Evolutionary conservation across 2,888 invertebrate genomes (phyloP), one percentile per base, ranked within the genome.

Genomic region (Diachrysia chrysitis): DNA sequence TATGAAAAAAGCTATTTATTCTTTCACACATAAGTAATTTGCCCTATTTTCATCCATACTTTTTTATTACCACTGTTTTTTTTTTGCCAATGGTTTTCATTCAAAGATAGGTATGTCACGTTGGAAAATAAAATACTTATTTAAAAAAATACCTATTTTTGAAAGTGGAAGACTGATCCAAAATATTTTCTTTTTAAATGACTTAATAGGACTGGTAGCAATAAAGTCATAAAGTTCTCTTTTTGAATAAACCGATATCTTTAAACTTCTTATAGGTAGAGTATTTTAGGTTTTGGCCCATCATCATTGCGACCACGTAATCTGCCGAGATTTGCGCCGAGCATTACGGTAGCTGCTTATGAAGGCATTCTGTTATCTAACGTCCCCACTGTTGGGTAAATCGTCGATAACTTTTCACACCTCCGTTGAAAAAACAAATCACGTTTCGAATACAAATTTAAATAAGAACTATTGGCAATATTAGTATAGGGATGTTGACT

Each of bases 31-130:
- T 61, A 51, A 17, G 61, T 56, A 60, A 35, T 70, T 29, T 63
- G 55, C 29, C 23, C 46, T 54, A 23, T 63, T 53, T 69, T 64
- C 61, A 54, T 69, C 66, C 61, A 65, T 74, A 67, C 55, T 67
- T 73, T 42, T 66, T 48, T 35, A 32, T 65, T 57, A 66, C 56
- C 42, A 32, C 53, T 46, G 48, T 1, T 56, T 48, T 76, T 74
- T 70, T 21, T 57, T 56, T 70, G 59, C 60, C 65, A 76, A 73
- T 63, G 61, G 46, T 48, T 68, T 58, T 32, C 42, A 29, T 54
- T 21, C 25, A 64, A 66, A 53, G 46, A 58, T 3, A 37, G 16
- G 7, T 3, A 29, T 29, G 17, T 9, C 32, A 4, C 21, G 64
- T 57, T 32, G 53, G n/a, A 53, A 29, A 17, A 29, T 1, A 4